Base-by-base conservation (phyloP, 2,888 invertebrate species). In the Sinelater perroti region DNA sequence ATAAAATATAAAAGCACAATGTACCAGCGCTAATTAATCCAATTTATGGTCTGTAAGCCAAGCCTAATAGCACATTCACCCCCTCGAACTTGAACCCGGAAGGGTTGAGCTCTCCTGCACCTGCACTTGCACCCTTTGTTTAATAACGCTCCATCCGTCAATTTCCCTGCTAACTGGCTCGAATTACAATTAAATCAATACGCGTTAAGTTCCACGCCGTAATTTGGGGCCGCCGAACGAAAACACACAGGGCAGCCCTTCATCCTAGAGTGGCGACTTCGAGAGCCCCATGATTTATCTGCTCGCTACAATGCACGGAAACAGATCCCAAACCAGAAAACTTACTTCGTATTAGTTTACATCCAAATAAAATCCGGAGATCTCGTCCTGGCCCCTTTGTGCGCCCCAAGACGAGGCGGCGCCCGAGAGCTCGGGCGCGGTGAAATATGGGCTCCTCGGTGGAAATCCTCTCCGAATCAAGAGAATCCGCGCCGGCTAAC, bases 131-230 rank as follows among this genome's bases (percentile, higher is more conserved):
- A 38, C 38, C 40, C 51, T 28, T 42, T 50, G 28, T 50, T 50
- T 51, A 51, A 14, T 38, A 30, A 10, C 36, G 20, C 50, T 38
- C 20, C 20, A 20, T 38, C 16, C 7, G 10, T 10, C 21, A 5
- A 11, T 36, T 50, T 38, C 33, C 3, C 7, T 20, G 42, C 33
- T 20, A 11, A 40, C 5, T 26, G 38, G 28, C 16, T 51, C 40
- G 17, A 42, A 31, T 31, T 52, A 42, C 44, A 52, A 52, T 44
- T 21, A 52, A 52, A 52, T 24, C 42, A 44, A 52, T 52, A n/a
- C n/a, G n/a, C n/a, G n/a, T n/a, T n/a, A n/a, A n/a, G n/a, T n/a
- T n/a, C n/a, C n/a, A n/a, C n/a, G n/a, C n/a, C n/a, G n/a, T n/a
- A n/a, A n/a, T n/a, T n/a, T n/a, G n/a, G n/a, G n/a, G n/a, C n/a